These are phyloP conservation scores for Tupaia tana DNA, from an alignment of 2,113 vertebrate species.

Conservation along the genomic window DNA sequence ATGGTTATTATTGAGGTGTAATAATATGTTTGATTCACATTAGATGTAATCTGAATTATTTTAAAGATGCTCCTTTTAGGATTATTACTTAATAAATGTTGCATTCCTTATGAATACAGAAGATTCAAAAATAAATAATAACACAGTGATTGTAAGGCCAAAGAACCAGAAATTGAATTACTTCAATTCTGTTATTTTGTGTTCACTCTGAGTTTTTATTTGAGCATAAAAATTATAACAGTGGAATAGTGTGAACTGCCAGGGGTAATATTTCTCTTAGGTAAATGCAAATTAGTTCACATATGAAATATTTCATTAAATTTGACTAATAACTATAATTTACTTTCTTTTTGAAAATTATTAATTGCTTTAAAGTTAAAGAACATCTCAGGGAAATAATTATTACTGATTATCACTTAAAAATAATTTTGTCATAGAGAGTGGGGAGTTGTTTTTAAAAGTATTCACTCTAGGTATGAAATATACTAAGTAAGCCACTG, in stretches of 20 bases:
- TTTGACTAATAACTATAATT: constrained; percentile 26
- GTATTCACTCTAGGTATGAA: not conserved
- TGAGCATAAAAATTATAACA: constrained; percentile 15
- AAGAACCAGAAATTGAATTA: constrained; percentile 32
- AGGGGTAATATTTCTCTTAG: constrained; percentile 28
- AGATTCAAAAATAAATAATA: not conserved
- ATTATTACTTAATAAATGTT: not conserved
- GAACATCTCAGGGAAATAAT: constrained; percentile 2
- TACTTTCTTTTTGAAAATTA: constrained; percentile 13
- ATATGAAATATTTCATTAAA: constrained; percentile 22
- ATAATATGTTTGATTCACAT: constrained; percentile 6
- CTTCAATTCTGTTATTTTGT: constrained; percentile 44
- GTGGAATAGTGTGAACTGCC: not conserved
- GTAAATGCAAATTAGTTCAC: not conserved
- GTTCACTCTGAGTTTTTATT: not conserved
- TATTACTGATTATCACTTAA: not conserved
- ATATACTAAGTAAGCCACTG: not conserved
- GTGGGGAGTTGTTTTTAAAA: not conserved
- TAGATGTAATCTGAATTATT: not conserved
- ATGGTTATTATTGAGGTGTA: constrained; percentile 9
- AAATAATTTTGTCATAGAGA: constrained; percentile 10
- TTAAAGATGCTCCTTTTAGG: not conserved
- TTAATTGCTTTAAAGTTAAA: constrained; percentile 30
- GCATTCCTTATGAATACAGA: not conserved
- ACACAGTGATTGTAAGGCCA: not conserved